phyloP scores from a whole-genome alignment of 2,888 invertebrate species.

The Dynastes maya region DNA sequence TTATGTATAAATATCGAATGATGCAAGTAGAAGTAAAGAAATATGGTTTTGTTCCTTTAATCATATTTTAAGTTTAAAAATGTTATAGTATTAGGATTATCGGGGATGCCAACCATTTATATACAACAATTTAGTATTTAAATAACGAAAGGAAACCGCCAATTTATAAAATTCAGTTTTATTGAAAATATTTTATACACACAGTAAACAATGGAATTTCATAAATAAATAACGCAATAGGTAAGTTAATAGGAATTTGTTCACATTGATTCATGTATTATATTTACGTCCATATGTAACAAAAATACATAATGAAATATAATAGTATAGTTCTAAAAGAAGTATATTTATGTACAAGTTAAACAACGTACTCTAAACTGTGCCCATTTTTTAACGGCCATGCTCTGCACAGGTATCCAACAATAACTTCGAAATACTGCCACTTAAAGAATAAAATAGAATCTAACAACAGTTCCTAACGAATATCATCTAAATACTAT shows the following conservation, averaged over 20 bases:
- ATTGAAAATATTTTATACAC: slow-evolving; percentile 36
- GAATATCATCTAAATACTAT: neutral
- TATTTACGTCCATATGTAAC: slow-evolving; percentile 4
- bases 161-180: slow-evolving; percentile 28
- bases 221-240: slow-evolving; percentile 41
- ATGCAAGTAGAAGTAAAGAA: no score
- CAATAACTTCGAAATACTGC: slow-evolving; percentile 6
- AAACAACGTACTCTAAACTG: slow-evolving; percentile 1
- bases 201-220: slow-evolving; percentile 26
- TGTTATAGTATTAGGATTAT: no score
- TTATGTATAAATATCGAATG: no score
- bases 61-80: no score
- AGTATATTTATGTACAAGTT: slow-evolving; percentile 33
- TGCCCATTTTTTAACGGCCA: neutral
- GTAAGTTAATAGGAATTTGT: slow-evolving; percentile 6
- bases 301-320: neutral
- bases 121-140: no score
- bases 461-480: slow-evolving; percentile 31
- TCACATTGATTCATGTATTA: slow-evolving; percentile 11
- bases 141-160: neutral
- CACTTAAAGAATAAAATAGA: slow-evolving; percentile 1
- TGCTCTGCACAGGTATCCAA: slow-evolving; percentile 30
- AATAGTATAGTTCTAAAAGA: neutral
- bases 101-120: no score
- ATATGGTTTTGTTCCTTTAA: no score